Conservation (phyloP, 2,113 vertebrate species). For the Pungitius pungitius region DNA sequence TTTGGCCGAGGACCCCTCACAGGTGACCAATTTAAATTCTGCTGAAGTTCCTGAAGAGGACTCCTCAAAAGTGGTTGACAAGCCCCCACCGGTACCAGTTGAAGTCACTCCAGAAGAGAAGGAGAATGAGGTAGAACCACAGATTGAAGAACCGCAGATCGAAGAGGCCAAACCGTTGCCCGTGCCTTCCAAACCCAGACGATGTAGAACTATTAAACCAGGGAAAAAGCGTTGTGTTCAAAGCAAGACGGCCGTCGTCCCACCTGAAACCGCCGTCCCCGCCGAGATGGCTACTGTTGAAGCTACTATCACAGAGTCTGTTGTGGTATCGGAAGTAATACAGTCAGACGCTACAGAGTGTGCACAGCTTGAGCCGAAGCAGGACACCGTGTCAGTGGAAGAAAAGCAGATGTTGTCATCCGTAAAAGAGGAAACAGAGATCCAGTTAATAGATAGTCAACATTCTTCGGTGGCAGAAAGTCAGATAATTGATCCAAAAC, state of each 20-base stretch:
- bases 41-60: conserved; percentile 37
- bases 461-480: conserved; percentile 64
- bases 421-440: conserved; percentile 71
- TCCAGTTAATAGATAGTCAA: conserved; percentile 65
- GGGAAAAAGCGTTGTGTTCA: conserved; percentile 61
- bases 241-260: conserved; percentile 48
- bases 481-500: conserved; percentile 42
- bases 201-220: conserved; percentile 63
- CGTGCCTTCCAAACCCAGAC: conserved; percentile 72
- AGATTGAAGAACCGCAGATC: conserved; percentile 53
- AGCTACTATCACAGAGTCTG: conserved; percentile 30
- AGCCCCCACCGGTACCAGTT: conserved; percentile 37
- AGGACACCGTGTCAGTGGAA: conserved; percentile 46
- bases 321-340: conserved; percentile 42
- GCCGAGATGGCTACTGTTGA: conserved; percentile 46
- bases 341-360: conserved; percentile 50
- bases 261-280: conserved; percentile 38
- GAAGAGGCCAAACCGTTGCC: conserved; percentile 60
- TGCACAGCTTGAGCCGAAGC: conserved; percentile 49
- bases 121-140: conserved; percentile 51
- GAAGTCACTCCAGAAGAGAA: conserved; percentile 31
- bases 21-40: conserved; percentile 23
- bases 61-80: conserved; percentile 21
- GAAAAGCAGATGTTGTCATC: conserved; percentile 51
- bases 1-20: conserved; percentile 31